These are phyloP conservation scores for Morelia viridis DNA, from an alignment of 2,797 vertebrate genomes.

Conservation along the genomic window DNA sequence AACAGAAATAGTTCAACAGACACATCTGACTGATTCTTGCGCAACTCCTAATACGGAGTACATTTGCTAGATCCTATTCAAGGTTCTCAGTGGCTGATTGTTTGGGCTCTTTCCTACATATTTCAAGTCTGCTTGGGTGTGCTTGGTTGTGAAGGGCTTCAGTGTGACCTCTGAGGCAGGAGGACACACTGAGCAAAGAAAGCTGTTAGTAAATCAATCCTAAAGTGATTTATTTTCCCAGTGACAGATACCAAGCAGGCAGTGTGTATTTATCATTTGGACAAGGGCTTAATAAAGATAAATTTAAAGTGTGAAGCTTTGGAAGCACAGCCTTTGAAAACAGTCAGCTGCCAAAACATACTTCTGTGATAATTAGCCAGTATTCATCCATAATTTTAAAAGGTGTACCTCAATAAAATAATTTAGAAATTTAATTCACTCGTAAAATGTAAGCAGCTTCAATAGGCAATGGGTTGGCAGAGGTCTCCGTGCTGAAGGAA, in stretches of 20 bases:
- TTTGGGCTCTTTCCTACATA: slow-evolving; percentile 20
- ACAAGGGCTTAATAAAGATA: slow-evolving; percentile 83
- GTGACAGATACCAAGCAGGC: slow-evolving; percentile 74
- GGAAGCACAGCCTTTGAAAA: slow-evolving; percentile 68
- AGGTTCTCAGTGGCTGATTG: not conserved
- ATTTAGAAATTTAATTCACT: slow-evolving; percentile 41
- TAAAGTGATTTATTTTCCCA: slow-evolving; percentile 80
- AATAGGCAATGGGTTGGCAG: not conserved
- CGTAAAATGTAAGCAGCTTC: slow-evolving; percentile 7
- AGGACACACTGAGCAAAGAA: slow-evolving; percentile 68
- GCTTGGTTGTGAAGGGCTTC: slow-evolving; percentile 57
- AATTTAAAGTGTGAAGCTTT: slow-evolving; percentile 70
- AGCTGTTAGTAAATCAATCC: slow-evolving; percentile 78
- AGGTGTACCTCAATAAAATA: slow-evolving; percentile 34
- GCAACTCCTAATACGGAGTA: not conserved
- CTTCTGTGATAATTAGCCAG: slow-evolving; percentile 69
- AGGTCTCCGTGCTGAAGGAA: not conserved
- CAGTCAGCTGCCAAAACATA: slow-evolving; percentile 68
- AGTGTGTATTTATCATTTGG: slow-evolving; percentile 79
- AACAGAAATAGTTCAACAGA: not conserved
- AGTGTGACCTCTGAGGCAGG: slow-evolving; percentile 59
- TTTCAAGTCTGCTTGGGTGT: slow-evolving; percentile 17
- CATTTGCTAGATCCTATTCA: not conserved
- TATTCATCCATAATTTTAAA: slow-evolving; percentile 53
- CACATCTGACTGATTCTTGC: not conserved